Evolutionary conservation across 2,888 invertebrate genomes (phyloP), one percentile per base, ranked within the genome.

Genomic region (Xylocampa areola): DNA sequence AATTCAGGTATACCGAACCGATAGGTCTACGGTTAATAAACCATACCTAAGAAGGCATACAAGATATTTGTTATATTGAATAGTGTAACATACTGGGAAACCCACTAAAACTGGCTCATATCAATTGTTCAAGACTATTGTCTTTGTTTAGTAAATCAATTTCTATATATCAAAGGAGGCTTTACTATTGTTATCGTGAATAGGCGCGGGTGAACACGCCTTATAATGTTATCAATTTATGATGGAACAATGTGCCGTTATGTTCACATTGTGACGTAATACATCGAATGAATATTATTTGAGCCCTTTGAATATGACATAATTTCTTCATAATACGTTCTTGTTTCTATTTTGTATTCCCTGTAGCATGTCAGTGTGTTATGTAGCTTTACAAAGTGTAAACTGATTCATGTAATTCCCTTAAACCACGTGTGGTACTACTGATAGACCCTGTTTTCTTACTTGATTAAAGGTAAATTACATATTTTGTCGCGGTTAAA

Each of bases 131-230:
- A 40, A 55, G 66, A 23, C 52, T 59, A 58, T 64, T 64, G 47
- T 59, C 53, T 70, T 76, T 77, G 63, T 63, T 58, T 48, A 43
- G 40, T 64, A 66, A 70, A 73, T 68, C 68, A 62, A 71, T 75
- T 72, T 63, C 36, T 43, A 32, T 43, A 32, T 68, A 62, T 73
- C 67, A 69, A 77, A 66, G 69, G 69, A 62, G 54, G 61, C 40
- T 58, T 65, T 45, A 30, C 51, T 51, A 66, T 72, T 73, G 74
- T 72, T 48, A 57, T 66, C 57, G 37, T 41, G 52, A 68, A 55
- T 63, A 62, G 21, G 30, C 40, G 32, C n/a, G 41, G n/a, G 27
- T 66, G 63, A 72, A 58, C 32, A 50, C 11, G 23, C 29, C 43
- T 60, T 30, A 45, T 63, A 50, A 32, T 48, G 47, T 64, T 66